Base-by-base conservation (phyloP, 2,888 invertebrate genomes). In the Silvanus unidentatus region DNA sequence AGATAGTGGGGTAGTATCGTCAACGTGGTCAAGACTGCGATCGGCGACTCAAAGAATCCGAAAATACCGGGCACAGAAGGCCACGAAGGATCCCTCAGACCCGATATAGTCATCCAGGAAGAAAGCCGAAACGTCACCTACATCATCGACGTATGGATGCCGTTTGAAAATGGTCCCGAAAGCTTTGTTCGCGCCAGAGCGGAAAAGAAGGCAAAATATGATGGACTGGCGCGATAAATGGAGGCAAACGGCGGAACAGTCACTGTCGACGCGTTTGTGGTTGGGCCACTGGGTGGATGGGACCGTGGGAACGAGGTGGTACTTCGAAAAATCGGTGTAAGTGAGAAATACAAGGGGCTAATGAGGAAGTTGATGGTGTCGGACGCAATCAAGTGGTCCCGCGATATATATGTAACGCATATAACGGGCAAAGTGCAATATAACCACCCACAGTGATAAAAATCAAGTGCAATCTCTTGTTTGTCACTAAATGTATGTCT, bases 241-340 rank as follows among this genome's bases (percentile, higher is more conserved):
- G 40, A 40, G n/a, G 36, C n/a, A 1, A 29, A 38, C 22, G 39
- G 39, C 22, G 27, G 34, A 38, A 42, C 30, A 42, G 54, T 57
- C 6, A 15, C 36, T 3, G 40, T 57, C 11, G 55, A 59, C 12
- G 59, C 61, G 11, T 42, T 66, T 39, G 46, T 63, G 22, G 58
- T 65, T 3, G 63, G 65, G 5, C 47, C 63, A 8, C 58, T 67
- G 1, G 63, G 66, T 2, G 39, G 57, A 3, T 67, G 63, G 64
- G 60, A 64, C 47, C 40, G 28, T 12, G 9, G 14, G 5, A 40
- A 40, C 14, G 30, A 40, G 10, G 5, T 6, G 10, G 30, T 29
- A 5, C 4, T 40, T n/a, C 10, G 40, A 22, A 10, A 10, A 2
- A 4, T 39, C 10, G 39, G 39, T 10, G 10, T 39, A 10, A 39